phyloP scores from a whole-genome alignment of 2,797 vertebrate genomes.

The Hydrolagus colliei region DNA sequence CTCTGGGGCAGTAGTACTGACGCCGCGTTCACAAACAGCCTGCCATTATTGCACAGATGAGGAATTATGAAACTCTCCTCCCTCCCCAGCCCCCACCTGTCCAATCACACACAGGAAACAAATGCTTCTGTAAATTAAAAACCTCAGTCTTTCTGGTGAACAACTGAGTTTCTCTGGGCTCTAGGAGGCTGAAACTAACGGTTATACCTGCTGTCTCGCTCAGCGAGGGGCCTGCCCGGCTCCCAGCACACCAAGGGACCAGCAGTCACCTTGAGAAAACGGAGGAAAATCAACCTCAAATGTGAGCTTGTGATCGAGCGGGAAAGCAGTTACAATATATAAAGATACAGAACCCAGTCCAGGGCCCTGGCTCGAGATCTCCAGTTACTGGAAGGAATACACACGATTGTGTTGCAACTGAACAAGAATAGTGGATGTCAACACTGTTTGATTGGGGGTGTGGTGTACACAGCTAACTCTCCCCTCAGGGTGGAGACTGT shows the following conservation, averaged over 20 bases:
- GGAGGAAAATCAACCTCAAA: not conserved
- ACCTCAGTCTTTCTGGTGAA: not conserved
- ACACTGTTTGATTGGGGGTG: not conserved
- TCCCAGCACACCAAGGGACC: too few species aligned
- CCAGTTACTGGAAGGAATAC: not conserved
- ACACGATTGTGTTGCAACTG: not conserved
- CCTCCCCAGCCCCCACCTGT: not conserved
- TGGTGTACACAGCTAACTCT: not conserved
- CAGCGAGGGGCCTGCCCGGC: too few species aligned
- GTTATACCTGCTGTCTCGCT: conserved; percentile 2
- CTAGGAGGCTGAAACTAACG: conserved; percentile 18
- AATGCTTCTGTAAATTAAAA: not conserved
- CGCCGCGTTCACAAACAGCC: conserved; percentile 54
- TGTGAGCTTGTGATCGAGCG: not conserved
- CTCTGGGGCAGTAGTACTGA: conserved; percentile 60
- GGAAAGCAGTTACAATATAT: not conserved
- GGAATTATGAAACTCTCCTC: not conserved
- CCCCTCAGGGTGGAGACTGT: too few species aligned
- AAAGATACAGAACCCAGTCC: not conserved
- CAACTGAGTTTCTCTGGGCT: not conserved
- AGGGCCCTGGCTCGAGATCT: not conserved
- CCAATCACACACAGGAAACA: not conserved
- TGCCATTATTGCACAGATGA: conserved; percentile 72
- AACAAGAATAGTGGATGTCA: not conserved
- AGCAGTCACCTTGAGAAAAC: not conserved